Evolutionary conservation across 2,113 vertebrate genomes (phyloP).

Genomic region (Sciurus niger): DNA sequence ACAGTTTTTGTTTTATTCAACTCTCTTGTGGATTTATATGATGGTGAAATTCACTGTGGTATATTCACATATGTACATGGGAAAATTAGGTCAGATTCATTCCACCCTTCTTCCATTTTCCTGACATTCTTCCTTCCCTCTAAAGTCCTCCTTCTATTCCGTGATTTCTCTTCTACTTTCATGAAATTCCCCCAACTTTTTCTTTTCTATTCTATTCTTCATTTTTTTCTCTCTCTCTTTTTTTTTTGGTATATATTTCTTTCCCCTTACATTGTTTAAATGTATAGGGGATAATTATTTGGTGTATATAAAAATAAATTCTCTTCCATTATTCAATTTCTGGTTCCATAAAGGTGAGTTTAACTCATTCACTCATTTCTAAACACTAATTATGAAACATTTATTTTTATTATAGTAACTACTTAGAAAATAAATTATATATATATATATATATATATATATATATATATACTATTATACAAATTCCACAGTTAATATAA

Average conservation of each 20-base stretch:
- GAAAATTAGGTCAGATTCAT: too few species aligned
- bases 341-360: background rate
- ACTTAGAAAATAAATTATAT: background rate
- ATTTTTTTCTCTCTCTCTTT: too few species aligned
- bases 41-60: too few species aligned
- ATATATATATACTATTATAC: background rate
- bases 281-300: background rate
- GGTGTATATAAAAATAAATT: background rate
- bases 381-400: background rate
- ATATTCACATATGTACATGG: too few species aligned
- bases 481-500: background rate
- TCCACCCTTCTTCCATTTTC: too few species aligned
- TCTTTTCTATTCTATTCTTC: too few species aligned
- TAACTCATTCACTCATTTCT: background rate
- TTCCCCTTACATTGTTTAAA: background rate
- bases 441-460: too few species aligned
- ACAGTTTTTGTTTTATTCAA: too few species aligned
- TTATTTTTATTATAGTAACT: background rate
- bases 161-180: too few species aligned
- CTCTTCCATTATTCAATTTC: background rate
- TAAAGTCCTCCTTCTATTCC: background rate
- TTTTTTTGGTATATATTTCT: background rate
- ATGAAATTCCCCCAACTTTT: too few species aligned
- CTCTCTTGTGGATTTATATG: too few species aligned
- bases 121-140: too few species aligned